These are phyloP conservation scores for Drosophila saltans DNA, from an alignment of 1,140 invertebrate genomes.

Conservation along the genomic window DNA sequence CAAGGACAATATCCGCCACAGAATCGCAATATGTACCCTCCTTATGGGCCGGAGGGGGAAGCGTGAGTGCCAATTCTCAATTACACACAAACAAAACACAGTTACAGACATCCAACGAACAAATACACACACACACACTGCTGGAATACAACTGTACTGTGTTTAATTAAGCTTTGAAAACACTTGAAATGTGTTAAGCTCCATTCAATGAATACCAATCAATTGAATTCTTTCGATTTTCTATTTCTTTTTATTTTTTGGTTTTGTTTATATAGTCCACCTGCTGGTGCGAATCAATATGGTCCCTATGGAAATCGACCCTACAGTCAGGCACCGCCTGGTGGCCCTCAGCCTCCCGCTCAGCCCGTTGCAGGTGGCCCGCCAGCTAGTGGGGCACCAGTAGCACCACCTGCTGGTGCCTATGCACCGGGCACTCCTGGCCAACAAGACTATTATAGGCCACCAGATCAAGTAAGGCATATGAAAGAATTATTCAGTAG, in stretches of 20 bases:
- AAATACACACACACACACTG: slow-evolving; percentile 21
- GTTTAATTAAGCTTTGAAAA: slow-evolving; percentile 11
- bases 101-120: slow-evolving; percentile 32
- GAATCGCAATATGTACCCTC: slow-evolving; percentile 88
- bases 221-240: slow-evolving; percentile 12
- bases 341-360: slow-evolving; percentile 68
- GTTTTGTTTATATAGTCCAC: slow-evolving; percentile 48
- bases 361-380: slow-evolving; percentile 67
- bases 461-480: slow-evolving; percentile 84
- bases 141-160: slow-evolving; percentile 48
- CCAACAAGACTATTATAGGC: slow-evolving; percentile 87
- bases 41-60: slow-evolving; percentile 88
- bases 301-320: slow-evolving; percentile 77
- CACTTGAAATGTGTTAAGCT: slow-evolving; percentile 3
- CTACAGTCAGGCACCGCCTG: slow-evolving; percentile 75
- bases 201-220: not conserved
- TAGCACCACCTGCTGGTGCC: slow-evolving; percentile 83
- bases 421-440: slow-evolving; percentile 85
- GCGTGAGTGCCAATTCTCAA: slow-evolving; percentile 77
- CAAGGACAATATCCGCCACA: slow-evolving; percentile 88
- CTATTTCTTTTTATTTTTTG: not conserved
- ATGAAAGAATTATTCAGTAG: not conserved
- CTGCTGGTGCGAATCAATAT: slow-evolving; percentile 77
- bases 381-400: slow-evolving; percentile 67
- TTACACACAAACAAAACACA: slow-evolving; percentile 22